A percentile compares a stretch with the other conserved stretches of the same genome.
Conservation (phyloP, 53 echinoderm and acorn worm genomes). For the Apostichopus leukothele region DNA sequence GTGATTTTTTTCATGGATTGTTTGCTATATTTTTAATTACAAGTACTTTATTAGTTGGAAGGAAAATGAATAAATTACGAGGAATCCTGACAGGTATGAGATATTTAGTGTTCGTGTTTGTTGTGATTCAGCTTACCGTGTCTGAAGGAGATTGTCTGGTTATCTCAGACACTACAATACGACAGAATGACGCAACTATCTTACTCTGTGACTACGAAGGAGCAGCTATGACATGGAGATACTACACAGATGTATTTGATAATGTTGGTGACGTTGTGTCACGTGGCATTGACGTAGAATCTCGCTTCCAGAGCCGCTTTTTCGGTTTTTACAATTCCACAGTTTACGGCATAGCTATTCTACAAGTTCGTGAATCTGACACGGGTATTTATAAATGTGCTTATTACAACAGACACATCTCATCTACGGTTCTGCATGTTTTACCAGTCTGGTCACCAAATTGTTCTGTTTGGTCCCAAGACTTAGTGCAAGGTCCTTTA, state of each 20-base stretch:
- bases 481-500: neutral
- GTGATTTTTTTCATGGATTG: too few species aligned
- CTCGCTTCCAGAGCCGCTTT: neutral
- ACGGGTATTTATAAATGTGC: neutral
- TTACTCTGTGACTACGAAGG: neutral
- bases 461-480: neutral
- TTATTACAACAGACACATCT: neutral
- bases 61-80: neutral
- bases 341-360: neutral
- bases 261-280: neutral
- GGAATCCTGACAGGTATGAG: neutral
- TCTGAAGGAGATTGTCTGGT: neutral
- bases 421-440: neutral
- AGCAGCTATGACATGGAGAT: neutral
- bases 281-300: neutral
- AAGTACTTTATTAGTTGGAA: neutral
- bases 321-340: neutral
- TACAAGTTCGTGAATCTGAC: neutral
- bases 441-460: constrained; percentile 8
- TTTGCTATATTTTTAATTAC: too few species aligned
- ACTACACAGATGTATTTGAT: neutral
- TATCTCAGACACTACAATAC: neutral
- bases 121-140: neutral
- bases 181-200: neutral
- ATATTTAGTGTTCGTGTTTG: neutral